Evolutionary conservation across 2,113 vertebrate species (phyloP).

Genomic region (Scolopax mira): DNA sequence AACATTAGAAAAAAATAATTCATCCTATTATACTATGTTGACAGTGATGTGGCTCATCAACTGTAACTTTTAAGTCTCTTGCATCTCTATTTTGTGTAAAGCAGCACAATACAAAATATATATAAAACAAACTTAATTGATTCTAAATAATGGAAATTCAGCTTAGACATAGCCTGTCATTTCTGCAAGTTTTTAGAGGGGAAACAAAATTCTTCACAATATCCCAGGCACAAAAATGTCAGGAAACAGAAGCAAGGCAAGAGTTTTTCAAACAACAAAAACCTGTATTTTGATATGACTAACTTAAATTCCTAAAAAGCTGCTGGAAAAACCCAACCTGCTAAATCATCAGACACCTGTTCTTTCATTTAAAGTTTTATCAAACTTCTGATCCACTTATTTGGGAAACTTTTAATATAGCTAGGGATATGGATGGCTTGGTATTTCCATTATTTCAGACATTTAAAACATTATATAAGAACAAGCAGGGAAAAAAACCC

Average conservation of each 20-base stretch:
- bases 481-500: not conserved
- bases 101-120: not conserved
- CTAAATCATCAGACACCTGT: not conserved
- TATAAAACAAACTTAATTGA: not conserved
- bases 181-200: not conserved
- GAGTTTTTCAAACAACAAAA: not conserved
- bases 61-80: not conserved
- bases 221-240: not conserved
- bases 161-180: not conserved
- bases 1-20: not conserved
- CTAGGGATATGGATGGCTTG: not conserved
- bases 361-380: not conserved
- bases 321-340: not conserved
- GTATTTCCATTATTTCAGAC: not conserved
- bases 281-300: not conserved
- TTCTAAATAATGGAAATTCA: not conserved
- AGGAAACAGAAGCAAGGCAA: not conserved
- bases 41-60: not conserved
- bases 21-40: not conserved
- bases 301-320: not conserved
- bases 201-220: not conserved
- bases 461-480: not conserved
- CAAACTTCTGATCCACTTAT: not conserved
- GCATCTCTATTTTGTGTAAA: not conserved
- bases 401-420: not conserved